A percentile compares a stretch with the other conserved stretches of the same genome.
phyloP scores from a whole-genome alignment of 2,797 vertebrate species.

The Siniperca undulata region DNA sequence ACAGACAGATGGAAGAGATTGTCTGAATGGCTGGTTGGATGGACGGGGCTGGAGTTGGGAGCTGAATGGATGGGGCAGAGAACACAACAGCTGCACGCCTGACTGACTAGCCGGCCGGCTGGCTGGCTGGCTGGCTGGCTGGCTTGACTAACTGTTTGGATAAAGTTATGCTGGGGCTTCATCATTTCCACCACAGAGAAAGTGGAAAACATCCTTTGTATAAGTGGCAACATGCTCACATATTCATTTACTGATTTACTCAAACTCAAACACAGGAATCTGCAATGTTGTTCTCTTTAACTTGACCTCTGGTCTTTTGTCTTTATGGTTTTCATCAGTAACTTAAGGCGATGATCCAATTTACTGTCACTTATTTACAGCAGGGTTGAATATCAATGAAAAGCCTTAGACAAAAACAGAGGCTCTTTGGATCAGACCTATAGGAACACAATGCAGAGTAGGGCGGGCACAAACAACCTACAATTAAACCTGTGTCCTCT shows the following conservation, averaged over 20 bases:
- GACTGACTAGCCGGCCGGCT: not conserved
- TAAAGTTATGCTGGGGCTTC: conserved; percentile 31
- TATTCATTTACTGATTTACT: conserved; percentile 29
- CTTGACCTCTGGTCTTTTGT: conserved; percentile 7
- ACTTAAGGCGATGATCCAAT: conserved; percentile 4
- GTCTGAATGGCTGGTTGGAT: conserved; percentile 44
- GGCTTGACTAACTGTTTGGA: conserved; percentile 12
- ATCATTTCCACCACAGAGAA: conserved; percentile 37
- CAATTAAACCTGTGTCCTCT: not conserved
- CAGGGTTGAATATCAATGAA: not conserved
- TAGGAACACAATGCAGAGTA: not conserved
- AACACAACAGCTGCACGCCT: conserved; percentile 49
- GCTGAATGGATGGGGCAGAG: conserved; percentile 28
- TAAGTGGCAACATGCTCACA: not conserved
- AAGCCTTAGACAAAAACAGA: not conserved
- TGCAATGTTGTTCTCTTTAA: conserved; percentile 4
- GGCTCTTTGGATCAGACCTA: not conserved
- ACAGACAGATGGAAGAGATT: conserved; percentile 33
- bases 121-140: not conserved
- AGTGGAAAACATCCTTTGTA: conserved; percentile 23
- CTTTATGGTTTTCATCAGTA: conserved; percentile 11
- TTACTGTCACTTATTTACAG: conserved; percentile 33
- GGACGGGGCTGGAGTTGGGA: not conserved
- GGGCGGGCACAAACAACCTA: not conserved
- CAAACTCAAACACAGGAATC: conserved; percentile 11